phyloP scores from a whole-genome alignment of 2,888 invertebrate species.

The Apocheima hispidaria region DNA sequence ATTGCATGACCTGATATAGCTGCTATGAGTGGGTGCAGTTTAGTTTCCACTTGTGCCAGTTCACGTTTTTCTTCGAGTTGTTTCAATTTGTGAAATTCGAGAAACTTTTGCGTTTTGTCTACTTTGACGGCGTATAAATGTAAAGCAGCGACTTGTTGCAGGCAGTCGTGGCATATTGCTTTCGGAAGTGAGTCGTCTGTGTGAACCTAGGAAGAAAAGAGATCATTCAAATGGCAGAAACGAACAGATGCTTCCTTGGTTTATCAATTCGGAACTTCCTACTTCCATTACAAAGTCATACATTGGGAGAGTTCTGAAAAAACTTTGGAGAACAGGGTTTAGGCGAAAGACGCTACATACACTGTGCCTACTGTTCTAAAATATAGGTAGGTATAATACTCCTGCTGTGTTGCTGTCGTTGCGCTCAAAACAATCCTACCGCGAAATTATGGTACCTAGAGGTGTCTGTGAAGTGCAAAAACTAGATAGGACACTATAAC shows the following conservation, averaged over 20 bases:
- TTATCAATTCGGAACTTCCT: no score
- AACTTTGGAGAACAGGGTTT: no score
- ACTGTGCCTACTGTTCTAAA: no score
- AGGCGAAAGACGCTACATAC: no score
- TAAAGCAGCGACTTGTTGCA: constrained; percentile 73
- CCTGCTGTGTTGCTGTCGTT: no score
- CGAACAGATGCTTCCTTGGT: background rate
- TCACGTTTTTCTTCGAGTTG: constrained; percentile 59
- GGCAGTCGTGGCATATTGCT: constrained; percentile 82
- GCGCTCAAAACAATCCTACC: no score
- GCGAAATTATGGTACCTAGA: no score
- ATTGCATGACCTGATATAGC: constrained; percentile 58
- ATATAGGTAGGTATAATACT: no score
- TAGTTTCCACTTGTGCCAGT: constrained; percentile 44
- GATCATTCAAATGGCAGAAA: constrained; percentile 1
- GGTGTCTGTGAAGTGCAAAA: no score
- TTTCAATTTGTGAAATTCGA: constrained; percentile 75
- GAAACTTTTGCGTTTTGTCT: constrained; percentile 79
- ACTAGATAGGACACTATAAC: no score
- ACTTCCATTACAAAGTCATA: no score
- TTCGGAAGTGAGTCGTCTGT: constrained; percentile 77
- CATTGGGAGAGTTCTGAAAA: no score
- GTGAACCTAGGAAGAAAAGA: constrained; percentile 62
- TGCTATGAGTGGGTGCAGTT: constrained; percentile 58
- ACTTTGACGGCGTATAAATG: constrained; percentile 78